Percentiles rank a stretch among this genome's conserved stretches.
Evolutionary conservation across 1,140 invertebrate genomes (phyloP).

Genomic region (Acromyrmex heyeri): DNA sequence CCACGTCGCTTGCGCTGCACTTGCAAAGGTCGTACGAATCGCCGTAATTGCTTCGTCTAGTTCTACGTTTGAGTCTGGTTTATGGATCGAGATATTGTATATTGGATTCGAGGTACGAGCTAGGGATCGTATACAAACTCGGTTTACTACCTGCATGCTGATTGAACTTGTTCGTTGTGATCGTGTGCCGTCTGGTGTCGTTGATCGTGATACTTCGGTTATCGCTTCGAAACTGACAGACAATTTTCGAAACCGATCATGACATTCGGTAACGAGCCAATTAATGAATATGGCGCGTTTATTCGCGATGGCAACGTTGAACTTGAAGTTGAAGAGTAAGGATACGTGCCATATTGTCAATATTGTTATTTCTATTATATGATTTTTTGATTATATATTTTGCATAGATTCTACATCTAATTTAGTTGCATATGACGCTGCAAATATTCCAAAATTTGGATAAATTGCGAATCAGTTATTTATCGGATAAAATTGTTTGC

Average conservation of each 20-base stretch:
- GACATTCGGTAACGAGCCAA: constrained; percentile 14
- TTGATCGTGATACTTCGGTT: constrained; percentile 6
- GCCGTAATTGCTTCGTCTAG: constrained; percentile 68
- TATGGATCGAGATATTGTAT: constrained; percentile 64
- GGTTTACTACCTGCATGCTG: constrained; percentile 61
- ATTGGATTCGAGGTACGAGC: constrained; percentile 66
- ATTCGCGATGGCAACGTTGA: neutral
- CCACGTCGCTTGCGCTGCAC: neutral
- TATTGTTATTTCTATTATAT: constrained; percentile 10
- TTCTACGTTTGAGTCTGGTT: constrained; percentile 58
- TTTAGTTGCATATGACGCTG: neutral
- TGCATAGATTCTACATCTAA: neutral
- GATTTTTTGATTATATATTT: neutral
- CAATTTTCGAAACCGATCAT: constrained; percentile 66
- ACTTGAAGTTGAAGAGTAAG: constrained; percentile 27
- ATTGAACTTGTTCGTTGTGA: constrained; percentile 73
- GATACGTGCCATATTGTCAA: neutral
- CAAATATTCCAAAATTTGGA: neutral
- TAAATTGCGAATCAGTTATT: neutral
- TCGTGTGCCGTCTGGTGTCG: neutral
- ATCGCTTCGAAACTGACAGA: constrained; percentile 37
- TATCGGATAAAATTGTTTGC: constrained; percentile 16
- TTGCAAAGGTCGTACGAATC: constrained; percentile 30
- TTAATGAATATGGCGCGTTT: constrained; percentile 47
- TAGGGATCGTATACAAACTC: constrained; percentile 39